Percentiles rank a stretch among this genome's conserved stretches.
These are phyloP conservation scores for Drosophila sechellia DNA, from an alignment of 1,140 invertebrate genomes.

Conservation along the genomic window DNA sequence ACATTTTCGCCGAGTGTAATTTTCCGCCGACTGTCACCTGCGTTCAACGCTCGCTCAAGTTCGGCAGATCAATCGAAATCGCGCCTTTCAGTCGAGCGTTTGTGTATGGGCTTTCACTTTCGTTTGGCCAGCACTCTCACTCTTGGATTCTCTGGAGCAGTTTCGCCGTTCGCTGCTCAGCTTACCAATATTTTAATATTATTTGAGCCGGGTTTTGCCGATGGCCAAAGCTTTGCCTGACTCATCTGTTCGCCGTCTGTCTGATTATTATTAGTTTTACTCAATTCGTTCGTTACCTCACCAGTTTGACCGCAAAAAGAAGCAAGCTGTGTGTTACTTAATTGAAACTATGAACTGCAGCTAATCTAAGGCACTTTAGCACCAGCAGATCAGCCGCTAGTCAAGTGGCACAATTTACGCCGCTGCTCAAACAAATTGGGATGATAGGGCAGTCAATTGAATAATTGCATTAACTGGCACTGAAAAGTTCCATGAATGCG, in stretches of 20 bases:
- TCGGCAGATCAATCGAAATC: slow-evolving; percentile 68
- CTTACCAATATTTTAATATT: slow-evolving; percentile 22
- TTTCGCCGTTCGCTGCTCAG: slow-evolving; percentile 16
- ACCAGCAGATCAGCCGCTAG: slow-evolving; percentile 24
- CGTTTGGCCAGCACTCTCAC: slow-evolving; percentile 42
- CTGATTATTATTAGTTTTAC: slow-evolving; percentile 48
- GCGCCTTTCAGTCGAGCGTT: slow-evolving; percentile 43
- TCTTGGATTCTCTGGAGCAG: slow-evolving; percentile 20
- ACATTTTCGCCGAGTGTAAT: slow-evolving; percentile 7
- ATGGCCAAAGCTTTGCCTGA: slow-evolving; percentile 56
- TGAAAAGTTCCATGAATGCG: slow-evolving; percentile 6
- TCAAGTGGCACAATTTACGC: slow-evolving; percentile 47
- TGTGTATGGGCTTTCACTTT: slow-evolving; percentile 45
- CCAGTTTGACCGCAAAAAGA: slow-evolving; percentile 57
- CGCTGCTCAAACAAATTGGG: slow-evolving; percentile 43
- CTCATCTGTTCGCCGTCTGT: slow-evolving; percentile 19
- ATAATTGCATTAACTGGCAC: slow-evolving; percentile 55
- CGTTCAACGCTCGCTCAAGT: slow-evolving; percentile 60
- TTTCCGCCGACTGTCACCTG: slow-evolving; percentile 43
- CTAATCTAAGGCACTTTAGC: slow-evolving; percentile 31
- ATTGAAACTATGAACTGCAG: slow-evolving; percentile 59
- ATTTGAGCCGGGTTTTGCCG: slow-evolving; percentile 33
- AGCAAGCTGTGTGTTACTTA: slow-evolving; percentile 56
- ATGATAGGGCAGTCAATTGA: slow-evolving; percentile 12
- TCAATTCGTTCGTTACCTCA: slow-evolving; percentile 69